A percentile compares a stretch with the other conserved stretches of the same genome.
Conservation (phyloP, 2,888 invertebrate genomes). For the Eupeodes luniger region DNA sequence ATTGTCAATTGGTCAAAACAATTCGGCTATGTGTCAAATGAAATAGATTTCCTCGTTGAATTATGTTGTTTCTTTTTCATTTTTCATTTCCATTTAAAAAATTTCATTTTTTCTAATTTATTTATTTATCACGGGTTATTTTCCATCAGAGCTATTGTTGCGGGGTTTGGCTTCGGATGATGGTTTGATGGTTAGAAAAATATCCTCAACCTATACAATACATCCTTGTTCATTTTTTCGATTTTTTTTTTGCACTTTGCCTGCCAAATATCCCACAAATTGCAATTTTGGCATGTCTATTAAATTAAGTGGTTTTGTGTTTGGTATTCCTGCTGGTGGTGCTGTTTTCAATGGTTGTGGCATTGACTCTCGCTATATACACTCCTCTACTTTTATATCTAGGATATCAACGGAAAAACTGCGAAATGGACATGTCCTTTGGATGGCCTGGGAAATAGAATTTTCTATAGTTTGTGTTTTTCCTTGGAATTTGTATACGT, state of each 20-base stretch:
- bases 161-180: neutral
- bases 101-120: constrained; percentile 59
- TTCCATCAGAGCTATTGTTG: neutral
- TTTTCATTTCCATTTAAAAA: constrained; percentile 17
- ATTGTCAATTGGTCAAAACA: neutral
- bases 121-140: constrained; percentile 50
- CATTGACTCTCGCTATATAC: constrained; percentile 40
- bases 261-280: constrained; percentile 67
- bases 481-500: constrained; percentile 1
- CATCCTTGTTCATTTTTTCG: neutral
- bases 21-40: constrained; percentile 41
- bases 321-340: constrained; percentile 44
- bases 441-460: constrained; percentile 43
- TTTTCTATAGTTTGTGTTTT: constrained; percentile 31
- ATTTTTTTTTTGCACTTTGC: constrained; percentile 2
- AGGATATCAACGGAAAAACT: constrained; percentile 32
- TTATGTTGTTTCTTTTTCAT: constrained; percentile 17
- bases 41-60: constrained; percentile 59
- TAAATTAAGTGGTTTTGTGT: constrained; percentile 72
- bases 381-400: neutral
- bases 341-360: constrained; percentile 47
- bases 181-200: neutral
- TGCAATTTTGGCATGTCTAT: constrained; percentile 75
- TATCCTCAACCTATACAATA: constrained; percentile 1
- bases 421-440: constrained; percentile 64